Evolutionary conservation across 2,888 invertebrate species (phyloP).

Genomic region (Rhamnusium bicolor): DNA sequence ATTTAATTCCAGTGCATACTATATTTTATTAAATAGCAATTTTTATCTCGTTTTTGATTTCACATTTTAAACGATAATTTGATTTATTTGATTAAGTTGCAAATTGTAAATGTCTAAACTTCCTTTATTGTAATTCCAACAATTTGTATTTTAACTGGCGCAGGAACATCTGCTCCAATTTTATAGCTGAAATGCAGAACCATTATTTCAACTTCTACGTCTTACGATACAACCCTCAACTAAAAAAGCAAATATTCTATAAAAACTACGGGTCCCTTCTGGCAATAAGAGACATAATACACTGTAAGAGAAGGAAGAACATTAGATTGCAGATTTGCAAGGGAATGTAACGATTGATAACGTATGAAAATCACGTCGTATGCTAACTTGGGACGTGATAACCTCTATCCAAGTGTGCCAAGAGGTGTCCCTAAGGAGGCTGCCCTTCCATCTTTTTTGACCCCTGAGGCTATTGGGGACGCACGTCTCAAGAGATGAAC

Average conservation of each 20-base stretch:
- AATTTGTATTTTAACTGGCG: too few relatives aligned
- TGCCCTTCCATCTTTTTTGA: constrained; percentile 23
- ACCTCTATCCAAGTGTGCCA: constrained; percentile 31
- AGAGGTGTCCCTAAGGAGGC: constrained; percentile 15
- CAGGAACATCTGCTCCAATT: background rate
- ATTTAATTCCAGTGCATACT: too few relatives aligned
- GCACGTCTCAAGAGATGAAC: constrained; percentile 26
- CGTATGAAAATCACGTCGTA: constrained; percentile 56
- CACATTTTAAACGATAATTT: too few relatives aligned
- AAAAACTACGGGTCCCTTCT: background rate
- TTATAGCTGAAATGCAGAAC: background rate
- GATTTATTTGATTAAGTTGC: too few relatives aligned
- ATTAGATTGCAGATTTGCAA: constrained; percentile 21
- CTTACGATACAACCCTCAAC: background rate
- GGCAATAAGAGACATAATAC: constrained; percentile 16
- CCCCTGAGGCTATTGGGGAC: constrained; percentile 19
- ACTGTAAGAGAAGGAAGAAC: background rate
- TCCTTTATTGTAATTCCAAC: too few relatives aligned
- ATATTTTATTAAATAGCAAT: too few relatives aligned
- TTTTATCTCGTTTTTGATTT: too few relatives aligned
- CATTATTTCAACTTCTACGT: background rate
- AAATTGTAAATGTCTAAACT: too few relatives aligned
- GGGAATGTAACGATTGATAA: constrained; percentile 43
- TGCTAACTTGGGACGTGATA: constrained; percentile 54
- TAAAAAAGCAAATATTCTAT: background rate